Base-by-base conservation (phyloP, 2,113 vertebrate species). In the Nycticryphes semicollaris region DNA sequence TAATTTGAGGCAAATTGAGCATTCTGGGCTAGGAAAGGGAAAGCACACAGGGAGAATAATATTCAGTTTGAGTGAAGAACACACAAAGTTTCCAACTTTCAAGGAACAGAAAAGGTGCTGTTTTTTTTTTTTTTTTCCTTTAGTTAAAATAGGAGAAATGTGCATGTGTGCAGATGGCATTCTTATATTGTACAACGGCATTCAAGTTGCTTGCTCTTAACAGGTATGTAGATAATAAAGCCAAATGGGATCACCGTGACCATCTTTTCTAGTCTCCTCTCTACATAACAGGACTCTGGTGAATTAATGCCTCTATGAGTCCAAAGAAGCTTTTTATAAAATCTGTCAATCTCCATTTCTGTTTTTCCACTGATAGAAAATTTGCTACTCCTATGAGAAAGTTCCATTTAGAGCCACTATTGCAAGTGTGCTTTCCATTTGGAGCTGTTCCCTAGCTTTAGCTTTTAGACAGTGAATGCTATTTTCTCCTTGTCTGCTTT, bases 361-460 rank as follows among this genome's bases (percentile, higher is more conserved):
- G 12, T 82, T 94, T 94, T 88, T 90, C 41, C 23, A 60, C 41
- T 77, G 67, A 37, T 59, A 77, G 72, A 93, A 93, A 95, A 96
- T 93, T 92, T 3, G 3, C 41, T 35, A 16, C n/a, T 66, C 30
- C 18, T 39, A 47, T 35, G 39, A 76, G 66, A 66, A 97, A 64
- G 21, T 39, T 73, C 37, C 70, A 69, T 94, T 96, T 85, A 83
- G 53, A 91, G 11, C 21, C 20, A 28, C 51, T 82, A 47, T 39
- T 89, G 70, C 91, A 93, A 86, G 50, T 27, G 11, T 80, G 28
- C 64, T 69, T 94, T 91, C 43, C 68, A 77, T 86, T 69, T 74
- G 72, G 54, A 79, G 31, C 25, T 81, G 84, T 41, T 82, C 28
- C 51, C 28, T 59, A 72, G 77, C 68, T 84, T 89, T 66, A 89